Conservation (phyloP, 2,113 vertebrate genomes). For the Neomonachus schauinslandi region DNA sequence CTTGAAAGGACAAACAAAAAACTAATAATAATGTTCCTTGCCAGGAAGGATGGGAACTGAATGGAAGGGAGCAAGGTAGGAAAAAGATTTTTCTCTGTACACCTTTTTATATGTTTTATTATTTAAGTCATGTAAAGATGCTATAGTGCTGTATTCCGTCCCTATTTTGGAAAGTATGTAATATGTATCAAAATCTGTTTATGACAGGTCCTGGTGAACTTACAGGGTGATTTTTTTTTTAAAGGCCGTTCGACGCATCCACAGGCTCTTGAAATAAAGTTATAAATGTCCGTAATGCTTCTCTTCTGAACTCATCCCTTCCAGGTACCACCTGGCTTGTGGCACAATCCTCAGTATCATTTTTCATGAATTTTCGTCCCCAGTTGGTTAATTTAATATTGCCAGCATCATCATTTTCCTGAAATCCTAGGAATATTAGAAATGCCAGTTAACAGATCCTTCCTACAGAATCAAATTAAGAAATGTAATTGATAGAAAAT, state of each 20-base stretch:
- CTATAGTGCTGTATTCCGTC: not conserved
- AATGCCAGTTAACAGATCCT: not conserved
- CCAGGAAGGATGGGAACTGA: not conserved
- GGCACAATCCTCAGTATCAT: not conserved
- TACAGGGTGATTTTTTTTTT: not conserved
- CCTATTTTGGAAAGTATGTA: not conserved
- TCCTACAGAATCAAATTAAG: not conserved
- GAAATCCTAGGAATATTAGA: not conserved
- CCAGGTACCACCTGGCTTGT: not conserved
- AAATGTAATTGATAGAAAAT: not conserved
- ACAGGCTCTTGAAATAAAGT: not conserved
- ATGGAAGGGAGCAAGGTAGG: not conserved
- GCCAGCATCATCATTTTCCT: not conserved
- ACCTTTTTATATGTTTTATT: not conserved
- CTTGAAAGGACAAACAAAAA: not conserved
- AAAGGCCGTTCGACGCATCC: not conserved
- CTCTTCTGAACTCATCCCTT: not conserved
- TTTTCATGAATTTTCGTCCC: not conserved
- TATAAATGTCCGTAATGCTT: not conserved
- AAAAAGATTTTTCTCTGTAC: conserved; percentile 2
- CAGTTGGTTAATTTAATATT: not conserved
- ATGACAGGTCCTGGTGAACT: not conserved
- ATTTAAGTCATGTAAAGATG: not conserved
- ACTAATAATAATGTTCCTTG: not conserved
- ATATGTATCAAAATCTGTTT: not conserved